Percentiles rank a stretch among this genome's conserved stretches.
phyloP scores from a whole-genome alignment of 1,140 invertebrate species.

The Bombus soroeensis region DNA sequence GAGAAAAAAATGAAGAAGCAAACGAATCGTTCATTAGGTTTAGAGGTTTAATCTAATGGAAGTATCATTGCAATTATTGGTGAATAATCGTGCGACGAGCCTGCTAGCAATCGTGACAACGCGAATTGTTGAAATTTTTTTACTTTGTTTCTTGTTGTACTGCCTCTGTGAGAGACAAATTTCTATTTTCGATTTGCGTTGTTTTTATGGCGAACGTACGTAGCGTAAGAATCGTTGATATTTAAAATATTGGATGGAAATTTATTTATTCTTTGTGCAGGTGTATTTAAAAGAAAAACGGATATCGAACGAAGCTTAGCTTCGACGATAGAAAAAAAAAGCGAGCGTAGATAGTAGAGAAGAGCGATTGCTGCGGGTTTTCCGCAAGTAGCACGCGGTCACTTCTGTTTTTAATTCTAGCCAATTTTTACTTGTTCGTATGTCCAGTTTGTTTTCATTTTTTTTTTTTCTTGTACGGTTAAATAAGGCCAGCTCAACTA shows the following conservation, averaged over 20 bases:
- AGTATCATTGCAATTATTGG: slow-evolving; percentile 32
- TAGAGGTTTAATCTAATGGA: slow-evolving; percentile 55
- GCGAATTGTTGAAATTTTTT: not conserved
- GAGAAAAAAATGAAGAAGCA: slow-evolving; percentile 61
- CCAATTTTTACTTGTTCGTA: slow-evolving; percentile 77
- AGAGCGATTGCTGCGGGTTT: slow-evolving; percentile 73
- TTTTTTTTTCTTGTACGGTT: slow-evolving; percentile 57
- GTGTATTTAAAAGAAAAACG: not conserved
- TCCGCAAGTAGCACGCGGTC: slow-evolving; percentile 59
- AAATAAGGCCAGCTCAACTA: slow-evolving; percentile 82
- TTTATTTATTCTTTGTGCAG: slow-evolving; percentile 28
- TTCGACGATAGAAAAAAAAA: not conserved
- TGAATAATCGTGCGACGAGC: slow-evolving; percentile 27
- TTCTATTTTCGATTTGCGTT: not conserved
- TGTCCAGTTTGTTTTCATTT: slow-evolving; percentile 75
- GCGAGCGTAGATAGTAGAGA: slow-evolving; percentile 14
- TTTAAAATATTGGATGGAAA: not conserved
- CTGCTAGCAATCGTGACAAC: slow-evolving; percentile 18
- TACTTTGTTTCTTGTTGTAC: slow-evolving; percentile 3
- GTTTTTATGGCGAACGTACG: not conserved
- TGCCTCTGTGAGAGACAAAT: not conserved
- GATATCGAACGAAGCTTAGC: not conserved
- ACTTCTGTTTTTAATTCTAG: slow-evolving; percentile 67
- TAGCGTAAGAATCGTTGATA: slow-evolving; percentile 22
- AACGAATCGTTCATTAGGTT: slow-evolving; percentile 71